A percentile compares a stretch with the other conserved stretches of the same genome.
Conservation (phyloP, 2,113 vertebrate genomes). For the Acinonyx jubatus region DNA sequence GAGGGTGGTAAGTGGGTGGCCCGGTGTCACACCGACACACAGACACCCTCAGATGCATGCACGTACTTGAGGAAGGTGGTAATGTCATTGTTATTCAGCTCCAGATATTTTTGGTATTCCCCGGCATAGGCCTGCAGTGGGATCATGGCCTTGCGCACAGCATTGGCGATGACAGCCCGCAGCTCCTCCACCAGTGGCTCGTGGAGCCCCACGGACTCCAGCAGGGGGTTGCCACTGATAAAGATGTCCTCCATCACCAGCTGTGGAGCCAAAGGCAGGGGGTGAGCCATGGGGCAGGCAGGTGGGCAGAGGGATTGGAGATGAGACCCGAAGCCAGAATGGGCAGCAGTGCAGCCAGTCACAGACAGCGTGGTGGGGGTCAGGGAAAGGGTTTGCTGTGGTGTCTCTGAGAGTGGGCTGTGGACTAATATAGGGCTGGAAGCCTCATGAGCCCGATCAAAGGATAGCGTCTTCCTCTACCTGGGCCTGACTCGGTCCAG, state of each 20-base stretch:
- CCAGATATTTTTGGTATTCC: constrained; percentile 88
- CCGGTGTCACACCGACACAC: neutral
- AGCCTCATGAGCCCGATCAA: neutral
- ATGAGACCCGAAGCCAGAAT: neutral
- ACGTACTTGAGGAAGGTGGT: constrained; percentile 83
- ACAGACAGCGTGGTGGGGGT: neutral
- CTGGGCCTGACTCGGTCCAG: neutral
- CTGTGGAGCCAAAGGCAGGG: constrained; percentile 77
- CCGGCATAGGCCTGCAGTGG: constrained; percentile 91
- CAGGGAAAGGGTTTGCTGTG: neutral
- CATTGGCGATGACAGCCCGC: constrained; percentile 81
- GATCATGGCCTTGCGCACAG: constrained; percentile 87
- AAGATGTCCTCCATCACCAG: constrained; percentile 91
- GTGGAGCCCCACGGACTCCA: constrained; percentile 89
- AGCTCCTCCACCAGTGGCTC: constrained; percentile 89
- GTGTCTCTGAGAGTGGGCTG: neutral
- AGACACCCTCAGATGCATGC: accelerated
- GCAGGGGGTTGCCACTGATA: constrained; percentile 82
- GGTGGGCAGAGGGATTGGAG: neutral
- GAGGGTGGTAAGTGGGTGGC: neutral
- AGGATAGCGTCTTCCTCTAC: neutral
- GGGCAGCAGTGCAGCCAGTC: neutral
- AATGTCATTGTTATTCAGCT: constrained; percentile 90
- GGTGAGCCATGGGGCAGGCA: neutral
- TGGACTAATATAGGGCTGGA: neutral